phyloP scores from a whole-genome alignment of 2,113 vertebrate genomes.

The Anarhynchus alexandrinus region DNA sequence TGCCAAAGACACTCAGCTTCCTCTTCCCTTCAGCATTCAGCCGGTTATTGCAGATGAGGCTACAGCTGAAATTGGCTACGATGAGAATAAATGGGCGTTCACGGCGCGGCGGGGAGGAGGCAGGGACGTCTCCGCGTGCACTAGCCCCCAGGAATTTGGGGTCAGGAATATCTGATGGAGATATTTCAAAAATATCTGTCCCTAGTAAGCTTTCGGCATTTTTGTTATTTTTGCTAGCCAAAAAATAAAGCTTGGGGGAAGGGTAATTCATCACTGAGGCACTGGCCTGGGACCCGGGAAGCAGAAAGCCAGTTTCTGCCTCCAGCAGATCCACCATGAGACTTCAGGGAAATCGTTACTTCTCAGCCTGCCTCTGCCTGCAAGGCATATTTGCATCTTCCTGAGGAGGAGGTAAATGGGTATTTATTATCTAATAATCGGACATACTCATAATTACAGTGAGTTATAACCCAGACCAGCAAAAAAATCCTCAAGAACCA shows the following conservation, averaged over 20 bases:
- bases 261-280: no score
- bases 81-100: neutral
- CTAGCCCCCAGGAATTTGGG: accelerated
- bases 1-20: neutral
- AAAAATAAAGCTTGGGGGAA: neutral
- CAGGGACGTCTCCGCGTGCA: accelerated
- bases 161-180: neutral
- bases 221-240: accelerated
- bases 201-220: neutral
- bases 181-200: neutral
- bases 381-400: neutral
- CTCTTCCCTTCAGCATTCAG: neutral
- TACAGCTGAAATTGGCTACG: accelerated
- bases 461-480: neutral
- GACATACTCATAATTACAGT: neutral
- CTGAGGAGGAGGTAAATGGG: neutral
- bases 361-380: neutral
- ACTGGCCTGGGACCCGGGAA: neutral
- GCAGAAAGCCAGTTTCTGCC: neutral
- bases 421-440: neutral
- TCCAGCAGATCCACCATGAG: neutral
- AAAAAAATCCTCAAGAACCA: neutral
- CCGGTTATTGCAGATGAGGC: neutral
- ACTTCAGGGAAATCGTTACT: neutral
- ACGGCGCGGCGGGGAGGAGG: accelerated